A percentile compares a stretch with the other conserved stretches of the same genome.
Conservation (phyloP, 2,113 vertebrate species). For the Collichthys lucidus region DNA sequence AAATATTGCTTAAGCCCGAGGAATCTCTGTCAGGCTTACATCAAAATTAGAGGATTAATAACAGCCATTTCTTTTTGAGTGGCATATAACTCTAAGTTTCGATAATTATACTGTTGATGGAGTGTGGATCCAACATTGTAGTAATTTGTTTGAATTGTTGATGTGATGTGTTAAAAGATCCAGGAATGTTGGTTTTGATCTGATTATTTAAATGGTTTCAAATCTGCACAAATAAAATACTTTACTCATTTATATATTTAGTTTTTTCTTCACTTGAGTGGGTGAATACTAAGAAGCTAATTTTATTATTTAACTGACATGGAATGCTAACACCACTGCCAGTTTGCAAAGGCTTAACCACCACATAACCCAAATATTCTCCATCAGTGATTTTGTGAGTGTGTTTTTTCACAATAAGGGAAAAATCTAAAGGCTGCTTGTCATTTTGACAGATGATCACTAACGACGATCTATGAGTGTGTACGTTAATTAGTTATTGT, state of each 20-base stretch:
- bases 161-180: not conserved
- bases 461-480: no score
- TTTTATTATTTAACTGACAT: not conserved
- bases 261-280: no score
- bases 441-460: no score
- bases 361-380: no score
- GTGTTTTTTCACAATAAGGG: no score
- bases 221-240: not conserved
- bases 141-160: not conserved
- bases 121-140: not conserved
- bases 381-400: no score
- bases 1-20: constrained; percentile 39
- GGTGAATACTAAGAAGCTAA: not conserved
- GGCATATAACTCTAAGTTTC: constrained; percentile 21
- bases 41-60: constrained; percentile 67
- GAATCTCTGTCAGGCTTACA: constrained; percentile 57
- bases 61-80: constrained; percentile 19
- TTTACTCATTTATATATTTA: not conserved
- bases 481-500: no score
- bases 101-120: constrained; percentile 18
- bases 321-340: no score
- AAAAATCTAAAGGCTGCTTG: no score
- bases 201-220: not conserved
- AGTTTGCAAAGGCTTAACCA: no score
- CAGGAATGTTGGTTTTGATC: not conserved